Conservation (phyloP, 1,140 invertebrate species). For the Trachymyrmex septentrionalis region DNA sequence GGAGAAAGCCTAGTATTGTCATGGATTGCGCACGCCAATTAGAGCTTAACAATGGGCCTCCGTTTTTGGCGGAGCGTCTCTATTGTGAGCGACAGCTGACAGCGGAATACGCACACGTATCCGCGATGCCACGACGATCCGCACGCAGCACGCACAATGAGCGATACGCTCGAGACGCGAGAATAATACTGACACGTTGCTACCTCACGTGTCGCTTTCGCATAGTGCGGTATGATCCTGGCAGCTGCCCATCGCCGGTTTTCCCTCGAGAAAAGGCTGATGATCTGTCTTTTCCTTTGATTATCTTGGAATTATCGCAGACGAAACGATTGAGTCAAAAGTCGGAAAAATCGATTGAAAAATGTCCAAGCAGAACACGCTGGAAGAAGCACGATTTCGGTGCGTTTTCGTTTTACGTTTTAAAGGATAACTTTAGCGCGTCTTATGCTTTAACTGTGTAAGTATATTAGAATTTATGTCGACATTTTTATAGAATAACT, state of each 20-base stretch:
- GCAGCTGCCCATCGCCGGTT: slow-evolving; percentile 52
- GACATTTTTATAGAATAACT: background rate
- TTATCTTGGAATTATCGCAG: slow-evolving; percentile 3
- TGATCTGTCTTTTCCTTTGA: slow-evolving; percentile 16
- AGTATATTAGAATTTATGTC: background rate
- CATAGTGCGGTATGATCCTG: slow-evolving; percentile 21
- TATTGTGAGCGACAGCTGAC: slow-evolving; percentile 73
- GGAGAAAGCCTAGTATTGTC: slow-evolving; percentile 56
- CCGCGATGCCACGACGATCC: slow-evolving; percentile 50
- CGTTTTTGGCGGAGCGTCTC: slow-evolving; percentile 71
- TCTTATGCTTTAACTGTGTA: background rate
- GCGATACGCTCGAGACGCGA: slow-evolving; percentile 57
- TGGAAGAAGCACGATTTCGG: background rate
- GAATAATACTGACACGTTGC: slow-evolving; percentile 62
- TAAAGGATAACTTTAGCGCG: background rate
- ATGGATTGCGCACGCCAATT: slow-evolving; percentile 70
- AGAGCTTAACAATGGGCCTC: slow-evolving; percentile 66
- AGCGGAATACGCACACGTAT: slow-evolving; percentile 54
- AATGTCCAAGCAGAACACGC: background rate
- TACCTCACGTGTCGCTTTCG: slow-evolving; percentile 49
- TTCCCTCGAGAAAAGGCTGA: slow-evolving; percentile 44
- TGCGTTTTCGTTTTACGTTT: background rate
- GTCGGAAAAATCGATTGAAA: background rate
- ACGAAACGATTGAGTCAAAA: background rate
- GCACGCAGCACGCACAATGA: slow-evolving; percentile 62